Percentiles rank a stretch among this genome's conserved stretches.
phyloP scores from a whole-genome alignment of 2,797 vertebrate genomes.

The Pelochelys cantorii region DNA sequence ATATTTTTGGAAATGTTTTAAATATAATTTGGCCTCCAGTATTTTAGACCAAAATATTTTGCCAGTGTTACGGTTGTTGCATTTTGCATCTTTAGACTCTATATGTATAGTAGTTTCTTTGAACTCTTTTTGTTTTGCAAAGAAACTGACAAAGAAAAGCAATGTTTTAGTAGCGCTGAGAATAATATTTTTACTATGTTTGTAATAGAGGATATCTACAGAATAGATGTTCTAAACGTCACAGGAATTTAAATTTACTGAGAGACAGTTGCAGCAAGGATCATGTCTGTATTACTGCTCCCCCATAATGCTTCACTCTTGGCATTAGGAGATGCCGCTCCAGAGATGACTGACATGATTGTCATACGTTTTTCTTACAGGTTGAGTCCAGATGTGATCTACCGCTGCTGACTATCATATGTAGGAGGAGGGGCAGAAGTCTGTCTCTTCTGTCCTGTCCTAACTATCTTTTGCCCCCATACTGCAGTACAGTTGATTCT shows the following conservation, averaged over 20 bases:
- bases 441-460: background rate
- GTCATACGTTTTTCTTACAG: background rate
- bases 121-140: background rate
- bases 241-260: background rate
- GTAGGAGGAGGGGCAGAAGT: background rate
- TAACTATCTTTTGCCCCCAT: conserved; percentile 16
- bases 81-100: background rate
- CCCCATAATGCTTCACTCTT: background rate
- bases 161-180: background rate
- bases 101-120: background rate
- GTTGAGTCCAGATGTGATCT: background rate
- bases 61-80: background rate
- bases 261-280: background rate
- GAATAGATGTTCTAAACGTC: background rate
- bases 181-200: background rate
- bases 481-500: background rate
- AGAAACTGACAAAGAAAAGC: background rate
- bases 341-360: background rate
- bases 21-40: background rate
- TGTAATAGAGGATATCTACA: background rate
- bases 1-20: background rate
- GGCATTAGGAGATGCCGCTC: background rate
- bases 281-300: background rate
- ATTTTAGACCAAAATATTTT: background rate
- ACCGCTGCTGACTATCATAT: background rate